Evolutionary conservation across 2,113 vertebrate genomes (phyloP).

Genomic region (Anguilla japonica): DNA sequence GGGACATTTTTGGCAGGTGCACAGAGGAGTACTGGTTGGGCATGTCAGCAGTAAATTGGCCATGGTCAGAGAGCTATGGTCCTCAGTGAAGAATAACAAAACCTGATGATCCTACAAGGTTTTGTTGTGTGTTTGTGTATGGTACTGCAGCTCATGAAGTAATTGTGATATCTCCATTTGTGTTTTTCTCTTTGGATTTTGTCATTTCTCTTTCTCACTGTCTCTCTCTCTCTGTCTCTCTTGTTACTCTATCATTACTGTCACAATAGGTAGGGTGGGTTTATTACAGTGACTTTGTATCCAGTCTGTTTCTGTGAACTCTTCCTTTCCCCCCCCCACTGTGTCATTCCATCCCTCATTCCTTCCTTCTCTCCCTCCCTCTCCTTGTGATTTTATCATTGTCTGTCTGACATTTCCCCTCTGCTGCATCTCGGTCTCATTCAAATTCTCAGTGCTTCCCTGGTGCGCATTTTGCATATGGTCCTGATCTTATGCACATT

Average conservation of each 20-base stretch:
- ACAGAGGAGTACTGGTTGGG: no score
- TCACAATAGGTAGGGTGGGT: no score
- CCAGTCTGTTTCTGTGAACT: background rate
- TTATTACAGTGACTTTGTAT: no score
- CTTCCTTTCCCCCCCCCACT: background rate
- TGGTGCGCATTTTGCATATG: background rate
- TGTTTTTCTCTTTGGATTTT: background rate
- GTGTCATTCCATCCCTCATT: background rate
- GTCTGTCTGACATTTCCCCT: background rate
- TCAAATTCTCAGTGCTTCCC: background rate
- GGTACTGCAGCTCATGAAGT: background rate
- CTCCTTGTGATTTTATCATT: background rate
- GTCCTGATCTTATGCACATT: background rate
- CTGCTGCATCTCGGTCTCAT: background rate
- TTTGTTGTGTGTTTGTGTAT: background rate
- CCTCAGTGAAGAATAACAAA: no score
- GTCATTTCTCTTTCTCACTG: no score
- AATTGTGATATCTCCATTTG: background rate
- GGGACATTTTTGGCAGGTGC: no score
- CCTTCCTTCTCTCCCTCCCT: slow-evolving; percentile 1
- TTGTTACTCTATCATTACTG: no score
- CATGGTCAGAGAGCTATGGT: no score
- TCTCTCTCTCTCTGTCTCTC: no score
- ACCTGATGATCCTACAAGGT: no score
- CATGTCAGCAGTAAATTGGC: no score